A percentile compares a stretch with the other conserved stretches of the same genome.
Evolutionary conservation across 2,888 invertebrate species (phyloP).

Genomic region (Trissolcus japonicus): DNA sequence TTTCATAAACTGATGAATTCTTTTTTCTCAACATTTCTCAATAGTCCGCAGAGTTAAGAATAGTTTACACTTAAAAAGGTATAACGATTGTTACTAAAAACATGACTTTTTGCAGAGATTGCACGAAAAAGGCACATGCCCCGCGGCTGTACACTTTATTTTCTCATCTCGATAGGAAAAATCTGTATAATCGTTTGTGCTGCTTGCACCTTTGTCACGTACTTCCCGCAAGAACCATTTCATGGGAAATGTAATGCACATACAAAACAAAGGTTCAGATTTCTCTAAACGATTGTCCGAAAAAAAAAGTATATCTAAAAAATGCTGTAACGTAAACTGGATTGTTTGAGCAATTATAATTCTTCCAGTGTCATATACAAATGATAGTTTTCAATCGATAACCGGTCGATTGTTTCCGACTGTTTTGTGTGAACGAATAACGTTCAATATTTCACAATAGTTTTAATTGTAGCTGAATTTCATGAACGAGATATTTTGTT

Average conservation of each 20-base stretch:
- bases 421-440: too few species aligned
- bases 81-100: slow-evolving; percentile 40
- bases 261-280: slow-evolving; percentile 1
- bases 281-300: background rate
- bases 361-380: too few species aligned
- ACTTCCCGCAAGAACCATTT: background rate
- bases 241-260: slow-evolving; percentile 9
- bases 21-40: too few species aligned
- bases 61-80: slow-evolving; percentile 33
- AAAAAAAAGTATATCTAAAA: too few species aligned
- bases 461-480: too few species aligned
- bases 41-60: too few species aligned
- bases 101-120: slow-evolving; percentile 37
- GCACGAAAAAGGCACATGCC: slow-evolving; percentile 32
- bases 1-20: slow-evolving; percentile 6
- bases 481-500: background rate
- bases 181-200: slow-evolving; percentile 30
- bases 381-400: too few species aligned
- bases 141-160: slow-evolving; percentile 23
- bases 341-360: too few species aligned
- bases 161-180: slow-evolving; percentile 38
- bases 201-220: slow-evolving; percentile 32
- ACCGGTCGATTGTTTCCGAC: too few species aligned
- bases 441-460: too few species aligned
- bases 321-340: too few species aligned